Conservation (phyloP, 2,888 invertebrate genomes). For the Scaeva pyrastri region DNA sequence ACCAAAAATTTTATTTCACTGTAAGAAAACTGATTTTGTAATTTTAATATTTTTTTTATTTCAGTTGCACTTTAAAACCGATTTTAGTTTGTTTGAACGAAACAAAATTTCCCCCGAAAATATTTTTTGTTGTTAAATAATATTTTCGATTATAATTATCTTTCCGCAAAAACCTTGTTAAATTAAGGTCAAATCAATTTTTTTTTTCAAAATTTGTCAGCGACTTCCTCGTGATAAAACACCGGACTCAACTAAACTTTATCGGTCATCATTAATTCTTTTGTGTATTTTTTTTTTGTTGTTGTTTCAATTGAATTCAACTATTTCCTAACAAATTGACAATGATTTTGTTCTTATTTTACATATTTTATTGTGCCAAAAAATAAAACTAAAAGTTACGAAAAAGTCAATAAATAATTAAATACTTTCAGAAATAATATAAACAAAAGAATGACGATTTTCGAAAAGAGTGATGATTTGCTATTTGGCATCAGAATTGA, state of each 20-base stretch:
- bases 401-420: constrained; percentile 4
- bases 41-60: not conserved
- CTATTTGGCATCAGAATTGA: constrained; percentile 7
- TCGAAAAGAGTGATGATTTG: constrained; percentile 22
- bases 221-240: constrained; percentile 72
- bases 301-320: constrained; percentile 29
- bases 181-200: constrained; percentile 3
- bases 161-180: constrained; percentile 41
- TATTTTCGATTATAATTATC: constrained; percentile 38
- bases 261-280: constrained; percentile 58
- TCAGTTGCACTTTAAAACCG: not conserved
- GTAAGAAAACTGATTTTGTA: too few relatives aligned
- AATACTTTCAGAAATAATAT: not conserved
- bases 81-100: constrained; percentile 32
- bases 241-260: constrained; percentile 71
- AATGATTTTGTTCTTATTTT: constrained; percentile 20
- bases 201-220: constrained; percentile 27
- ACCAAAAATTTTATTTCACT: not conserved
- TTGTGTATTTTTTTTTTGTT: too few relatives aligned
- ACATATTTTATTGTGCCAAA: constrained; percentile 20
- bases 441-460: constrained; percentile 54
- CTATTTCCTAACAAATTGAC: constrained; percentile 48
- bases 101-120: constrained; percentile 58
- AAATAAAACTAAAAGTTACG: not conserved
- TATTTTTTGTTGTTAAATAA: not conserved